Conservation (phyloP, 2,888 invertebrate species). For the Artemia sp. region DNA sequence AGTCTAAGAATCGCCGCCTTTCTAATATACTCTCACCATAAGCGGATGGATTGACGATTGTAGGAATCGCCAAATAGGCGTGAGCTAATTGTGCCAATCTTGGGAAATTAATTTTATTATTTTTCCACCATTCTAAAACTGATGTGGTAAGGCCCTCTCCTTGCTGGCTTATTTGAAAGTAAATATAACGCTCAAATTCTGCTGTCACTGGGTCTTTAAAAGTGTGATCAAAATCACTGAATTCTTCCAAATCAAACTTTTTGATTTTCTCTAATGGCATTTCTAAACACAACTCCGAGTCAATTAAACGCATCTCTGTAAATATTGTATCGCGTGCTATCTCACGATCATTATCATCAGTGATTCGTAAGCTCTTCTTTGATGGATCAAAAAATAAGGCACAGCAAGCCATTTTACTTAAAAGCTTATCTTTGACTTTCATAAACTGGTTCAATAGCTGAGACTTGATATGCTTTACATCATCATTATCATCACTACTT, state of each 20-base stretch:
- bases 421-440: background rate
- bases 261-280: conserved; percentile 10
- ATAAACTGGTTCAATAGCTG: background rate
- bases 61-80: background rate
- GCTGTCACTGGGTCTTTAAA: conserved; percentile 11
- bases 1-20: conserved; percentile 1
- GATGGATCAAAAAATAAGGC: conserved; percentile 5
- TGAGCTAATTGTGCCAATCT: background rate
- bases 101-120: background rate
- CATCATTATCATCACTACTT: background rate
- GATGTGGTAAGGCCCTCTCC: conserved; percentile 9
- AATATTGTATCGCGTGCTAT: conserved; percentile 4
- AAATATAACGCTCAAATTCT: conserved; percentile 1
- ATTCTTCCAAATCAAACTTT: conserved; percentile 9
- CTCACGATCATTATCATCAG: conserved; percentile 3
- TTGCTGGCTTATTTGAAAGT: background rate
- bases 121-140: background rate
- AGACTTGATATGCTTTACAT: conserved; percentile 5
- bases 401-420: conserved; percentile 1
- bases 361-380: conserved; percentile 9
- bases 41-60: background rate
- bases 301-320: conserved; percentile 6
- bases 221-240: background rate
- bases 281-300: conserved; percentile 6
- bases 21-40: background rate